Conservation (phyloP, 2,797 vertebrate genomes). For the Delichon dasypus region DNA sequence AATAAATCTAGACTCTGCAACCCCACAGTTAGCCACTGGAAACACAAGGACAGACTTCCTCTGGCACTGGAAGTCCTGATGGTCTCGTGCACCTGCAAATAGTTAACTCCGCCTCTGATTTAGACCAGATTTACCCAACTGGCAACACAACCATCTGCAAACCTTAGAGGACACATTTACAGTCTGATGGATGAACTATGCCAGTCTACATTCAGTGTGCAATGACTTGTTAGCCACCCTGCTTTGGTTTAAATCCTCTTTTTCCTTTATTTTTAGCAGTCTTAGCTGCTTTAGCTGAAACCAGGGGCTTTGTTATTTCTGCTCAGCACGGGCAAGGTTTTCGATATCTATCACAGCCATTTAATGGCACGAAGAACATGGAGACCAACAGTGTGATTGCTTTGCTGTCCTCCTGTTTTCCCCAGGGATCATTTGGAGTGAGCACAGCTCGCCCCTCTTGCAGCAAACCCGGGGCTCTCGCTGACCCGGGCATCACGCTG, state of each 20-base stretch:
- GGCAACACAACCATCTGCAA: background rate
- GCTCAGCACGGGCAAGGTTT: slow-evolving; percentile 47
- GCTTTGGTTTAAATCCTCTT: slow-evolving; percentile 16
- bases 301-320: slow-evolving; percentile 36
- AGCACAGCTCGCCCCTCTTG: background rate
- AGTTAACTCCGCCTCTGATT: background rate
- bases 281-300: slow-evolving; percentile 37
- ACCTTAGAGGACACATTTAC: background rate
- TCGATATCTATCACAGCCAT: slow-evolving; percentile 16
- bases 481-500: background rate
- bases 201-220: background rate
- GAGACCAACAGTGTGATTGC: background rate
- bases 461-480: background rate
- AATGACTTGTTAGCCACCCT: background rate
- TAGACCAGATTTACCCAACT: background rate
- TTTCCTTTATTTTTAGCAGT: slow-evolving; percentile 22
- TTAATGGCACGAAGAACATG: background rate
- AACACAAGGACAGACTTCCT: background rate
- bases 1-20: background rate
- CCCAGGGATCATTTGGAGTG: background rate
- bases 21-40: background rate
- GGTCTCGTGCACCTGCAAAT: background rate
- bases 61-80: background rate
- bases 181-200: background rate
- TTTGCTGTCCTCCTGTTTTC: background rate